These are phyloP conservation scores for Scleropages formosus DNA, from an alignment of 2,797 vertebrate species.

Conservation along the genomic window DNA sequence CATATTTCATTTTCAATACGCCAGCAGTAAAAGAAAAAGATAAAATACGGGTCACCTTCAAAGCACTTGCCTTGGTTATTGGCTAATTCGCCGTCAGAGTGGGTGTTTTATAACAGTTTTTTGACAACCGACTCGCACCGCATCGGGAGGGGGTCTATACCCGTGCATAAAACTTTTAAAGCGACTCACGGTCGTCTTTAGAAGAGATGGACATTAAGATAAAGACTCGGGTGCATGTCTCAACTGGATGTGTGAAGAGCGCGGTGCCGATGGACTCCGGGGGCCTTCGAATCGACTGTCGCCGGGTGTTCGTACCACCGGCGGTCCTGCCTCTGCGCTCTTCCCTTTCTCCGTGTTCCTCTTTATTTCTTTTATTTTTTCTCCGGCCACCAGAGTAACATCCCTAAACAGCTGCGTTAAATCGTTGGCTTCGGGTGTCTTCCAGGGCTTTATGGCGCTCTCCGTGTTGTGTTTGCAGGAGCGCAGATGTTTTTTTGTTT, in stretches of 20 bases:
- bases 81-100: slow-evolving; percentile 50
- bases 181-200: slow-evolving; percentile 40
- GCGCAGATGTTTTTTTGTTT: slow-evolving; percentile 50
- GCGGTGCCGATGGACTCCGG: slow-evolving; percentile 26
- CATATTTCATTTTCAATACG: slow-evolving; percentile 58
- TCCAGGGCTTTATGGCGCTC: neutral
- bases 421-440: neutral
- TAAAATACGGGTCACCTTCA: slow-evolving; percentile 62
- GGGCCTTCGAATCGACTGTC: slow-evolving; percentile 11
- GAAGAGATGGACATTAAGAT: slow-evolving; percentile 51
- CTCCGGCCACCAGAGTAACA: too few relatives aligned
- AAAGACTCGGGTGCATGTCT: slow-evolving; percentile 39
- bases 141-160: slow-evolving; percentile 28
- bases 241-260: slow-evolving; percentile 42
- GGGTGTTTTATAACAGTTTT: slow-evolving; percentile 53
- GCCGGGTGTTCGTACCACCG: neutral
- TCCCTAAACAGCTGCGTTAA: too few relatives aligned
- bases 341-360: too few relatives aligned
- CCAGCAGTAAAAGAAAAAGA: slow-evolving; percentile 51
- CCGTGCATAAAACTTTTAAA: slow-evolving; percentile 48
- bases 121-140: slow-evolving; percentile 49
- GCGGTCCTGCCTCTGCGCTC: too few relatives aligned
- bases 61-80: slow-evolving; percentile 48
- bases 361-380: too few relatives aligned
- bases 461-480: slow-evolving; percentile 45